These are phyloP conservation scores for Andrena praecox DNA, from an alignment of 2,888 invertebrate species.

Conservation along the genomic window DNA sequence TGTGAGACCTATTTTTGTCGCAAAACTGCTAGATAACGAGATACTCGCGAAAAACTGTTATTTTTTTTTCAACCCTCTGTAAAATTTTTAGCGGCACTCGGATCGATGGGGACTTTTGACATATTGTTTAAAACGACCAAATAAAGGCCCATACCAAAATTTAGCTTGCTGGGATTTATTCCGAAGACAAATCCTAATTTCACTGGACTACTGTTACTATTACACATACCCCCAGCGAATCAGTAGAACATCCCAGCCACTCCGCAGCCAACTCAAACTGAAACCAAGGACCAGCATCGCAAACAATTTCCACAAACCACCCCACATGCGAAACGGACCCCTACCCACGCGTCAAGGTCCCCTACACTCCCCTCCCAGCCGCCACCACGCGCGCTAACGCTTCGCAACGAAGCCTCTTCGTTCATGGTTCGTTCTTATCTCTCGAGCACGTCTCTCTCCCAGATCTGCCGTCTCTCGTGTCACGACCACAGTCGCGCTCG, in stretches of 20 bases:
- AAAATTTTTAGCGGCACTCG: too few relatives aligned
- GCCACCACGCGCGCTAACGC: background rate
- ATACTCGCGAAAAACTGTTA: too few relatives aligned
- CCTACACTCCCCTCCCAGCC: background rate
- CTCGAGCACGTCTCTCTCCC: background rate
- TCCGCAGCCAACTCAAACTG: background rate
- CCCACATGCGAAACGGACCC: background rate
- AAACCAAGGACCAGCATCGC: background rate
- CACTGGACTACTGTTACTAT: too few relatives aligned
- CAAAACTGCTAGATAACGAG: too few relatives aligned
- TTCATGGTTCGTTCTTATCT: conserved; percentile 44
- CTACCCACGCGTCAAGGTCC: background rate
- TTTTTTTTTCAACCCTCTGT: too few relatives aligned
- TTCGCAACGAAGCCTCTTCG: background rate
- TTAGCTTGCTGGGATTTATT: too few relatives aligned
- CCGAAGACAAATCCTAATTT: too few relatives aligned
- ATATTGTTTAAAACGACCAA: too few relatives aligned
- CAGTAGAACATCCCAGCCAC: background rate
- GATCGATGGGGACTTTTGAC: too few relatives aligned
- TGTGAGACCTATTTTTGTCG: too few relatives aligned
- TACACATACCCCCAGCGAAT: too few relatives aligned
- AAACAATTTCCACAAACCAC: background rate
- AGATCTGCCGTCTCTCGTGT: background rate
- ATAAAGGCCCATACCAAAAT: too few relatives aligned
- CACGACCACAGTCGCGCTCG: conserved; percentile 39